Evolutionary conservation across 2,888 invertebrate species (phyloP), one percentile per base, ranked within the genome.

Genomic region (Drosophila phalerata): DNA sequence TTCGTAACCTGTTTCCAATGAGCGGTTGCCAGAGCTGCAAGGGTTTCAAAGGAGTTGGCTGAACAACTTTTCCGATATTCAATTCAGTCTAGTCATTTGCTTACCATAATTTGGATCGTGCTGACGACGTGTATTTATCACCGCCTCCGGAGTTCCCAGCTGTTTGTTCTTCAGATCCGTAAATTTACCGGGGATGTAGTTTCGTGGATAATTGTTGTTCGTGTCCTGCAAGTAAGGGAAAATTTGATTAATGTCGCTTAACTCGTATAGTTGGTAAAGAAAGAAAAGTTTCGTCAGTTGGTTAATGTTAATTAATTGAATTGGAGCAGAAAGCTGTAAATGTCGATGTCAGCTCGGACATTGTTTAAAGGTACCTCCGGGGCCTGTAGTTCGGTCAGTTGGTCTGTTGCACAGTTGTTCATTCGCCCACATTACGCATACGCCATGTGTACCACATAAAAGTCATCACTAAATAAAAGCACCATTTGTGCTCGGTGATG

Each of bases 91-190:
- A 15, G n/a, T 28, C 13, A 1, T 1, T 3, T 13, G 15, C 64
- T 55, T 58, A 74, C 74, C 77, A 2, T 13, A 48, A 8, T 49
- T 52, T 34, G 83, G 74, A 13, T 86, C 85, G 49, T 87, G 85
- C 13, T 82, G 72, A 15, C 88, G 89, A 62, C 91, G 91, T 56
- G 91, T 76, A 56, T 86, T 81, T 55, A 87, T 76, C 19, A 90
- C 88, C 1, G 91, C 91, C 30, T 90, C 88, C 28, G 87, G 84
- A 17, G 90, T 91, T 58, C 92, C 91, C 62, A 92, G 53, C 48
- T 88, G 86, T 38, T 91, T 89, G 43, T 89, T 86, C 63, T 92
- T 92, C 63, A 87, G 89, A 10, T 83, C 87, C 19, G 91, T 91
- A 40, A 91, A 58, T 19, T 84, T 82, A 28, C 92, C 92, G 42